A percentile compares a stretch with the other conserved stretches of the same genome.
These are phyloP conservation scores for Biston betularia DNA, from an alignment of 2,888 invertebrate species.

Conservation along the genomic window DNA sequence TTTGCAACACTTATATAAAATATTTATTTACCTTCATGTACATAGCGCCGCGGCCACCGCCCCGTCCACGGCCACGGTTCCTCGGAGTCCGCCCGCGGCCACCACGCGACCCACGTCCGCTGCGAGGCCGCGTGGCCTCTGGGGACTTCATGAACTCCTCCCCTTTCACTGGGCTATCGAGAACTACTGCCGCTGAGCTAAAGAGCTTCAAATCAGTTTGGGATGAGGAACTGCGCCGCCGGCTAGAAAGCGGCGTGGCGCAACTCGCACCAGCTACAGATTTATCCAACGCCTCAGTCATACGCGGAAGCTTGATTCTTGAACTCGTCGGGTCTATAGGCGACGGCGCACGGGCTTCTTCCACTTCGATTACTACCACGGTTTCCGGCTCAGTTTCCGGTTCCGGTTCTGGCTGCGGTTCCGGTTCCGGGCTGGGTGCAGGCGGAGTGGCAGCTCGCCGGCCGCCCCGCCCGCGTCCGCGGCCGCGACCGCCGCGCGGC, in stretches of 20 bases:
- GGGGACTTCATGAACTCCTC: constrained; percentile 66
- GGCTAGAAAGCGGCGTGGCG: constrained; percentile 70
- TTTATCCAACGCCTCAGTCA: constrained; percentile 80
- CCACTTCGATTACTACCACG: constrained; percentile 43
- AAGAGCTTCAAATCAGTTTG: constrained; percentile 56
- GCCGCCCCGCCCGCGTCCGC: constrained; percentile 74
- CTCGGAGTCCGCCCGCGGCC: constrained; percentile 61
- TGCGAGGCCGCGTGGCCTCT: constrained; percentile 50
- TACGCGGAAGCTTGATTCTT: constrained; percentile 77
- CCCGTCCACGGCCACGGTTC: constrained; percentile 71
- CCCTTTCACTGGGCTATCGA: constrained; percentile 56
- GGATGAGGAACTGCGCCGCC: constrained; percentile 60
- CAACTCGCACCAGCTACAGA: constrained; percentile 61
- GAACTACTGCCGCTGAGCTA: constrained; percentile 57
- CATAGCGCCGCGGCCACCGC: constrained; percentile 73
- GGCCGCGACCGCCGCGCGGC: constrained; percentile 64
- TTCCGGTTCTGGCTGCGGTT: constrained; percentile 35
- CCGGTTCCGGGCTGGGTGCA: constrained; percentile 37
- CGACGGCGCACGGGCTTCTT: constrained; percentile 33
- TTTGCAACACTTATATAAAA: not conserved
- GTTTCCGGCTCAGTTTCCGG: constrained; percentile 39
- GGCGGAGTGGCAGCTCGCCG: constrained; percentile 52
- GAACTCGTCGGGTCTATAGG: constrained; percentile 78
- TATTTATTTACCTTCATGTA: constrained; percentile 59
- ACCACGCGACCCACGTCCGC: constrained; percentile 56